These are phyloP conservation scores for Molanna angustata DNA, from an alignment of 2,888 invertebrate genomes.

Conservation along the genomic window DNA sequence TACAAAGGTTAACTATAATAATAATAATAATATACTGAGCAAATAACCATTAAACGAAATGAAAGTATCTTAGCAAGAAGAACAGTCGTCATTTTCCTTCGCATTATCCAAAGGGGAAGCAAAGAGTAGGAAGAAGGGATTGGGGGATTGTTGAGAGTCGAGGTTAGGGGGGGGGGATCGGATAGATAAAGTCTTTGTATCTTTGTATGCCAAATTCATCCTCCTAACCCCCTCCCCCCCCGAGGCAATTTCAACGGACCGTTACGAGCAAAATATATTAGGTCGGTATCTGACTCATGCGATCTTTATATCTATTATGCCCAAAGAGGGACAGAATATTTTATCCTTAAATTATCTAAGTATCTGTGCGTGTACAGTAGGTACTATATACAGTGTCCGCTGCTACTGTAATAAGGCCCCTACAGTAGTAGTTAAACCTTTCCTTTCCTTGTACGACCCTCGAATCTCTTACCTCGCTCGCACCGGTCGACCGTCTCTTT, in stretches of 20 bases:
- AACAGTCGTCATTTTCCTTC: not conserved
- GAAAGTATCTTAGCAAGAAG: not conserved
- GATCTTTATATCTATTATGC: slow-evolving; percentile 33
- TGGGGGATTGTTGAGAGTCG: too few species aligned
- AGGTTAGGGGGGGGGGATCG: not conserved
- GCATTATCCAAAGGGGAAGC: too few species aligned
- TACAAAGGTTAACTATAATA: too few species aligned
- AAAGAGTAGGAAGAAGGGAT: too few species aligned
- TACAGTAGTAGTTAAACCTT: too few species aligned
- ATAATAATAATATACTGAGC: not conserved
- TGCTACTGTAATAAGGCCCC: too few species aligned
- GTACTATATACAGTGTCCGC: slow-evolving; percentile 8
- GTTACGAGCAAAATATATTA: slow-evolving; percentile 27
- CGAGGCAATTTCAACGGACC: slow-evolving; percentile 17
- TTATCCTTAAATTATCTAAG: slow-evolving; percentile 32
- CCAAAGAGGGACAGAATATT: slow-evolving; percentile 29
- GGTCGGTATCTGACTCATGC: slow-evolving; percentile 26
- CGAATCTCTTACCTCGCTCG: too few species aligned
- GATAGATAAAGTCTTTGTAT: not conserved
- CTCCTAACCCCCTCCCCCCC: too few species aligned
- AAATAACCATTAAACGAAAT: not conserved
- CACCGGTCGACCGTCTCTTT: too few species aligned
- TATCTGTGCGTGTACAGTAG: slow-evolving; percentile 17
- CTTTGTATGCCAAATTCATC: slow-evolving; percentile 6
- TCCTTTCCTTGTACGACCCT: too few species aligned